Evolutionary conservation across 2,113 vertebrate species (phyloP).

Genomic region (Zosterops hypoxanthus): DNA sequence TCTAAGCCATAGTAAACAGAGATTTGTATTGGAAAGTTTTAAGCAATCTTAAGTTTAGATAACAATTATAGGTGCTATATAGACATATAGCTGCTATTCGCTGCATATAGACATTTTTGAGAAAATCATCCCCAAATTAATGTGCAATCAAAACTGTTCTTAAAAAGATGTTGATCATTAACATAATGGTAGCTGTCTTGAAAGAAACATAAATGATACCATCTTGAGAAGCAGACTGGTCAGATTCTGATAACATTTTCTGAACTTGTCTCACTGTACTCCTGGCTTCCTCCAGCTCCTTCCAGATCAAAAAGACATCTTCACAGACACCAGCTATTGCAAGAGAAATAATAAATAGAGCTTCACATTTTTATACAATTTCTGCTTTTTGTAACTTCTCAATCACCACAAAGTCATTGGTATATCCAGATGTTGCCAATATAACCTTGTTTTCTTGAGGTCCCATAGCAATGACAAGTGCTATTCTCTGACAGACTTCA

Average conservation of each 20-base stretch:
- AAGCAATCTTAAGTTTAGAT: background rate
- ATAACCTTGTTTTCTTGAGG: background rate
- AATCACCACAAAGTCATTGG: background rate
- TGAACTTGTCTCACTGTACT: constrained; percentile 66
- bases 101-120: background rate
- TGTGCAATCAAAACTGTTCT: background rate
- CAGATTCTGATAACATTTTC: constrained; percentile 59
- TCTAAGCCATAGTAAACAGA: background rate
- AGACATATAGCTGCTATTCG: background rate
- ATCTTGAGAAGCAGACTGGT: background rate
- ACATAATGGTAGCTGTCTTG: background rate
- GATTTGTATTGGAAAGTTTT: background rate
- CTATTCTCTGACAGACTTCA: background rate
- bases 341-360: constrained; percentile 7
- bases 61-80: background rate
- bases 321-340: constrained; percentile 75
- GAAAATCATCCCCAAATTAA: background rate
- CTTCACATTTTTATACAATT: background rate
- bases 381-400: background rate
- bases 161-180: background rate
- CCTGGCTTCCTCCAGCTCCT: constrained; percentile 78
- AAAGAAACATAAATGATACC: constrained; percentile 37
- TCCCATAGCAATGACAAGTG: background rate
- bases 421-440: background rate
- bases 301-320: constrained; percentile 82